A percentile compares a stretch with the other conserved stretches of the same genome.
Evolutionary conservation across 2,113 vertebrate species (phyloP).

Genomic region (Oryzias javanicus): DNA sequence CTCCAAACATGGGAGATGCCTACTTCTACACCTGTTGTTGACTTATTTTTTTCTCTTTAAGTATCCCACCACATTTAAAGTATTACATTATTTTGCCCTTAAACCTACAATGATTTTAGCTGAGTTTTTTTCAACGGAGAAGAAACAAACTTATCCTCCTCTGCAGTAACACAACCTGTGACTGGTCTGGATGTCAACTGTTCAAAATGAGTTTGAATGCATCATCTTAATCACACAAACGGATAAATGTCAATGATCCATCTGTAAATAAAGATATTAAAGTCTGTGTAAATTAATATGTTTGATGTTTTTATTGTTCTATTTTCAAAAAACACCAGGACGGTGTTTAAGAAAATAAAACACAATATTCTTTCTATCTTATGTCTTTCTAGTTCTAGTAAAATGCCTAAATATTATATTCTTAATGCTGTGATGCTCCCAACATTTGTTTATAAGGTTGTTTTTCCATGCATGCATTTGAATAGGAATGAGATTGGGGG

Average conservation of each 20-base stretch:
- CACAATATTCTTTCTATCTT: no score
- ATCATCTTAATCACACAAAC: conserved; percentile 59
- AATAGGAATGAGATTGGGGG: conserved; percentile 37
- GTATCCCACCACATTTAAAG: conserved; percentile 52
- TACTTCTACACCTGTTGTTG: not conserved
- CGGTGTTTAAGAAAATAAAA: no score
- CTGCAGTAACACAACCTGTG: conserved; percentile 80
- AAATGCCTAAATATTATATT: not conserved
- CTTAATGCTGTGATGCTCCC: not conserved
- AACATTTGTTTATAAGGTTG: conserved; percentile 4
- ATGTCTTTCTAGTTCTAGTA: no score
- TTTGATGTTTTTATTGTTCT: conserved; percentile 22
- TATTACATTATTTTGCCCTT: conserved; percentile 69
- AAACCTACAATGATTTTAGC: conserved; percentile 80
- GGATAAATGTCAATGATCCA: conserved; percentile 76
- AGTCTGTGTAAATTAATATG: conserved; percentile 96
- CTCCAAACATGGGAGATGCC: conserved; percentile 1
- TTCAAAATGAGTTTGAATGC: conserved; percentile 53
- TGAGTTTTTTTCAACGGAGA: conserved; percentile 80
- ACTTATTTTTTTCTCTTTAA: conserved; percentile 67
- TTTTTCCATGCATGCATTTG: conserved; percentile 38
- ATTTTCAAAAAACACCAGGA: not conserved
- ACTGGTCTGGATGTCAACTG: conserved; percentile 80
- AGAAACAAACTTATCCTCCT: conserved; percentile 68
- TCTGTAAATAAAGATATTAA: conserved; percentile 99